Evolutionary conservation across 2,113 vertebrate genomes (phyloP).

Genomic region (Menura novaehollandiae): DNA sequence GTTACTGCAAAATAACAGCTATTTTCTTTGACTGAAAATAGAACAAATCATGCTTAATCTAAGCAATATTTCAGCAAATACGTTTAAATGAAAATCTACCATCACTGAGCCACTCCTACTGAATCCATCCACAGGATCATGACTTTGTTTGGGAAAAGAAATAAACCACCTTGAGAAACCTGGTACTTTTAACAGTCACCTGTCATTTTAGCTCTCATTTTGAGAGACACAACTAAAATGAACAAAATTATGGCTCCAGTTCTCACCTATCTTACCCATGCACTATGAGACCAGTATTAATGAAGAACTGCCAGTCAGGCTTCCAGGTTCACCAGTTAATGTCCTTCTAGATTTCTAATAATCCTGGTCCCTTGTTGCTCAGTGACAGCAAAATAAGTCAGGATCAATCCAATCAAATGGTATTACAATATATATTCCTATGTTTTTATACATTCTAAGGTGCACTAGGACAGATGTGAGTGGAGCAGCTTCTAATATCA

Average conservation of each 20-base stretch:
- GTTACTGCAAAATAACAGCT: constrained; percentile 47
- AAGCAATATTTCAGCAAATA: constrained; percentile 23
- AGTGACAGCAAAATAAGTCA: not conserved
- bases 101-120: not conserved
- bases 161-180: not conserved
- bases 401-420: not conserved
- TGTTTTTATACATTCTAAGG: not conserved
- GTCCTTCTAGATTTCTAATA: not conserved
- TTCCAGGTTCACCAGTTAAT: not conserved
- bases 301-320: not conserved
- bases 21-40: constrained; percentile 16
- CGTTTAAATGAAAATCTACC: not conserved
- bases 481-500: not conserved
- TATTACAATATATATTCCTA: not conserved
- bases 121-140: not conserved
- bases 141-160: not conserved
- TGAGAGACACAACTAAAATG: not conserved
- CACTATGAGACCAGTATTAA: not conserved
- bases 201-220: not conserved
- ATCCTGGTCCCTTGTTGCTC: not conserved
- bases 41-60: constrained; percentile 26
- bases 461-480: not conserved
- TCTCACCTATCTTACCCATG: not conserved
- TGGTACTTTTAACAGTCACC: not conserved
- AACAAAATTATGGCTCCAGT: not conserved